These are phyloP conservation scores for Podargus strigoides DNA, from an alignment of 2,797 vertebrate species.

Conservation along the genomic window DNA sequence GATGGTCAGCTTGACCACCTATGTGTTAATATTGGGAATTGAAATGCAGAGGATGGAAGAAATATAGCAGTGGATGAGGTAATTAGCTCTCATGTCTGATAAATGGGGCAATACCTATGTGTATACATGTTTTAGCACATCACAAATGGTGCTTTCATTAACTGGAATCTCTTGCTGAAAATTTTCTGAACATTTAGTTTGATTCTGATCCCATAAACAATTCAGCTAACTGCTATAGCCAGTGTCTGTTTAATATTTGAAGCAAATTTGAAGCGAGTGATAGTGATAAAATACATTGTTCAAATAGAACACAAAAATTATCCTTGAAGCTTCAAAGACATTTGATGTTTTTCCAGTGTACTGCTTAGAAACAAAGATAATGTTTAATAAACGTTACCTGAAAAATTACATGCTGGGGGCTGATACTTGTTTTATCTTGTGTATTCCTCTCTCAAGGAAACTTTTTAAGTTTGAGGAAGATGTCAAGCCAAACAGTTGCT, in stretches of 20 bases:
- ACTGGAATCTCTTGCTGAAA: slow-evolving; percentile 81
- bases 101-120: slow-evolving; percentile 99
- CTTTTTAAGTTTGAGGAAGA: neutral
- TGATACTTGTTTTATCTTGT: neutral
- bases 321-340: slow-evolving; percentile 57
- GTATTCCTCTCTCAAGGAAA: neutral
- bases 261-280: slow-evolving; percentile 67
- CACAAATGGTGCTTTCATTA: slow-evolving; percentile 91
- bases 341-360: slow-evolving; percentile 39
- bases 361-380: slow-evolving; percentile 15
- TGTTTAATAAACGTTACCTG: slow-evolving; percentile 15
- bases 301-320: slow-evolving; percentile 70
- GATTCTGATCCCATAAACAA: slow-evolving; percentile 75
- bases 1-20: slow-evolving; percentile 88
- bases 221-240: slow-evolving; percentile 65
- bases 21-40: slow-evolving; percentile 95
- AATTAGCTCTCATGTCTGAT: slow-evolving; percentile 97
- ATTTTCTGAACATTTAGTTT: slow-evolving; percentile 85
- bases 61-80: slow-evolving; percentile 88
- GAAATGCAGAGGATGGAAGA: slow-evolving; percentile 91
- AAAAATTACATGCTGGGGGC: neutral
- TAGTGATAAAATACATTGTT: slow-evolving; percentile 64
- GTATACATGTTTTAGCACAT: slow-evolving; percentile 91
- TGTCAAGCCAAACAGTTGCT: neutral
- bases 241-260: slow-evolving; percentile 67